Conservation (phyloP, 2,797 vertebrate genomes). For the Sciaenops ocellatus region DNA sequence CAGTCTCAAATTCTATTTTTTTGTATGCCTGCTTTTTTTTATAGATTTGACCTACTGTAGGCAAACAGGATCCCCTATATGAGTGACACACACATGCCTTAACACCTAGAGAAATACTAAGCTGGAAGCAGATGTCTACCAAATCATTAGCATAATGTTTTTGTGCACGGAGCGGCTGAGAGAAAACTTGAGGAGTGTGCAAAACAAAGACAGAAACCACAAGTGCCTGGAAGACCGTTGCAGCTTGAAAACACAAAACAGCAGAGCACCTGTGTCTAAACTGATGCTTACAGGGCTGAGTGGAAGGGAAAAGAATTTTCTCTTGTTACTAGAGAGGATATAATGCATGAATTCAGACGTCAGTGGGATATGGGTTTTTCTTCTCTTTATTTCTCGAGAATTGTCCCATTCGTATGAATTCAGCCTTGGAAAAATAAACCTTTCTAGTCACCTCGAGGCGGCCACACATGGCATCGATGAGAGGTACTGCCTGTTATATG, state of each 20-base stretch:
- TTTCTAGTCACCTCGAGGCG: slow-evolving; percentile 66
- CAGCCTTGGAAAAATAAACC: slow-evolving; percentile 65
- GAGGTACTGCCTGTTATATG: slow-evolving; percentile 54
- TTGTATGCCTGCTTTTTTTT: slow-evolving; percentile 22
- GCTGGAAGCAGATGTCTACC: slow-evolving; percentile 82
- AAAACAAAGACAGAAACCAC: slow-evolving; percentile 86
- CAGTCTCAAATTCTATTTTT: slow-evolving; percentile 4
- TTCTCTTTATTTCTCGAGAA: slow-evolving; percentile 39
- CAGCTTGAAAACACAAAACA: slow-evolving; percentile 82
- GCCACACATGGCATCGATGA: slow-evolving; percentile 52
- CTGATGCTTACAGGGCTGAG: slow-evolving; percentile 73
- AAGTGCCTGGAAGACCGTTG: slow-evolving; percentile 85
- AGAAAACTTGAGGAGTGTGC: slow-evolving; percentile 75
- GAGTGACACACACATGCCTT: slow-evolving; percentile 54
- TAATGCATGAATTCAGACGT: slow-evolving; percentile 67
- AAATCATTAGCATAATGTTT: slow-evolving; percentile 85
- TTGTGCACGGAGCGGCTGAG: slow-evolving; percentile 71
- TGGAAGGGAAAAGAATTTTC: slow-evolving; percentile 65
- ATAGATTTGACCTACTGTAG: slow-evolving; percentile 49
- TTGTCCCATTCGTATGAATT: slow-evolving; percentile 53
- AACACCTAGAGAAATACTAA: slow-evolving; percentile 58
- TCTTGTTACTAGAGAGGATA: slow-evolving; percentile 60
- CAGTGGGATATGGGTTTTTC: slow-evolving; percentile 51
- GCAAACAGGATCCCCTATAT: slow-evolving; percentile 43
- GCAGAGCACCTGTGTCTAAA: slow-evolving; percentile 84